Percentiles rank a stretch among this genome's conserved stretches.
Evolutionary conservation across 2,888 invertebrate genomes (phyloP).

Genomic region (Mystacides longicornis): DNA sequence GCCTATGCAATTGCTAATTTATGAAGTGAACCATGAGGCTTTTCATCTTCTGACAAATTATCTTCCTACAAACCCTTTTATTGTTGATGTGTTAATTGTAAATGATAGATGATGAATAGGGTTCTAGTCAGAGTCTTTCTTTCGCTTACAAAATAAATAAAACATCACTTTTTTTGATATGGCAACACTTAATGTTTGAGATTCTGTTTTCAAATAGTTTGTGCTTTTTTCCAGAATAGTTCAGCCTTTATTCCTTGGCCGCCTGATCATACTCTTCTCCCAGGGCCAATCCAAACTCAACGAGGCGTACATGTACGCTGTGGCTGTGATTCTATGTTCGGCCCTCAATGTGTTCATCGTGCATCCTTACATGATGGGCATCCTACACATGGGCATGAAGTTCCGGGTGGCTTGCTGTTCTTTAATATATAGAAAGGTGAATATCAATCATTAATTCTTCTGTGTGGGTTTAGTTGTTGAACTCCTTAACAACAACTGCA

Average conservation of each 20-base stretch:
- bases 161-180: too few relatives aligned
- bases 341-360: conserved; percentile 69
- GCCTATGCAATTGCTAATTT: too few relatives aligned
- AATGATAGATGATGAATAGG: too few relatives aligned
- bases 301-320: conserved; percentile 70
- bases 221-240: conserved; percentile 43
- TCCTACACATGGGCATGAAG: conserved; percentile 76
- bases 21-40: too few relatives aligned
- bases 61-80: too few relatives aligned
- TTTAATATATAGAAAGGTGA: conserved; percentile 71
- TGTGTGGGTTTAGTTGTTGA: too few relatives aligned
- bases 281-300: conserved; percentile 35
- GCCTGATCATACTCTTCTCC: conserved; percentile 54
- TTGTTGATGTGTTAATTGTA: too few relatives aligned
- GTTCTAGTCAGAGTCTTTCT: too few relatives aligned
- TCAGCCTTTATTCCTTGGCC: conserved; percentile 58
- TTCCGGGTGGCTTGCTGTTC: conserved; percentile 75
- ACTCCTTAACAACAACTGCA: too few relatives aligned
- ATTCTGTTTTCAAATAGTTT: not conserved
- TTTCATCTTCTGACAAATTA: too few relatives aligned
- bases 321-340: conserved; percentile 64
- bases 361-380: conserved; percentile 84
- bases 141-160: too few relatives aligned
- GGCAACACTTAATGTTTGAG: not conserved
- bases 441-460: too few relatives aligned